Percentiles rank a stretch among this genome's conserved stretches.
Conservation (phyloP, 2,113 vertebrate species). For the Oncorhynchus nerka region DNA sequence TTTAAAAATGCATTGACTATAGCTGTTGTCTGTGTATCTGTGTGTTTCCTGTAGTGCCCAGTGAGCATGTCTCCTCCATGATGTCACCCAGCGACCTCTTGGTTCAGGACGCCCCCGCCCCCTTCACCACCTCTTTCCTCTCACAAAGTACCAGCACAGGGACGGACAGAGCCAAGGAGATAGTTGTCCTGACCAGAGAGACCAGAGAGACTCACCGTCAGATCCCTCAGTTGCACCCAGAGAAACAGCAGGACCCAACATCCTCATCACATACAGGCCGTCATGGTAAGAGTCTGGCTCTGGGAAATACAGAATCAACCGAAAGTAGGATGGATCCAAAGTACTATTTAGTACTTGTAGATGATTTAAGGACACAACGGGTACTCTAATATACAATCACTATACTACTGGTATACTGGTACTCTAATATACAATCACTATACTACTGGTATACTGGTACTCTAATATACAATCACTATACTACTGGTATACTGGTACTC, state of each 20-base stretch:
- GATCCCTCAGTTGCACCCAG: conserved; percentile 41
- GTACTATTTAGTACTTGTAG: too few species aligned
- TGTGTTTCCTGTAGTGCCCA: conserved; percentile 40
- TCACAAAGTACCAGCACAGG: conserved; percentile 35
- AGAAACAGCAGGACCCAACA: conserved; percentile 38
- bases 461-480: too few species aligned
- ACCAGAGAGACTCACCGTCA: conserved; percentile 50
- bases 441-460: too few species aligned
- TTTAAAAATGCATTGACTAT: not conserved
- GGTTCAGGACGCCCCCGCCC: conserved; percentile 20
- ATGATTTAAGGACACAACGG: too few species aligned
- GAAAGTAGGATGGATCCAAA: too few species aligned
- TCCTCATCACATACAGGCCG: conserved; percentile 39
- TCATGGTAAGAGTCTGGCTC: conserved; percentile 44
- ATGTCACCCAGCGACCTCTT: conserved; percentile 1
- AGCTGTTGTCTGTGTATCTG: not conserved
- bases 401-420: too few species aligned
- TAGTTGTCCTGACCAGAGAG: conserved; percentile 60
- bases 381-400: too few species aligned
- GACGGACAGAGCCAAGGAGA: conserved; percentile 55
- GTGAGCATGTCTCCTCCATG: conserved; percentile 27
- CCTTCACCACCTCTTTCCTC: conserved; percentile 49
- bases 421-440: too few species aligned
- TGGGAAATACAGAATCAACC: too few species aligned
- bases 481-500: too few species aligned